Conservation (phyloP, 1,140 invertebrate species). For the Drosophila simulans region DNA sequence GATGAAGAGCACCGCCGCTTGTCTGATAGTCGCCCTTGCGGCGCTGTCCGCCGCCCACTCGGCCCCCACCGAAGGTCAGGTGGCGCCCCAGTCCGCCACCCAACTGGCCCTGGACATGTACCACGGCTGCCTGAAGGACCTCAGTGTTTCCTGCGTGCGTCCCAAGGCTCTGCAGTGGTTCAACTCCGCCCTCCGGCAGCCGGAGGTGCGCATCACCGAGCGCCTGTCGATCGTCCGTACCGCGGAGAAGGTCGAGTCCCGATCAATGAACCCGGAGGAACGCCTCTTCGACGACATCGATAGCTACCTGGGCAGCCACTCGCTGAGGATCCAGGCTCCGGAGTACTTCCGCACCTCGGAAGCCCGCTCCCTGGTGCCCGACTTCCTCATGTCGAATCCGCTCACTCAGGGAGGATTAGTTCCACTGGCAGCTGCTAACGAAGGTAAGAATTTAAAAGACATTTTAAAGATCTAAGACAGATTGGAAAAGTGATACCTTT, state of each 20-base stretch:
- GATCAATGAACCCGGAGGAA: conserved; percentile 49
- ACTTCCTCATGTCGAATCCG: conserved; percentile 87
- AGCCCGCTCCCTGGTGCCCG: conserved; percentile 87
- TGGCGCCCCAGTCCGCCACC: conserved; percentile 85
- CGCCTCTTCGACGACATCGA: conserved; percentile 88
- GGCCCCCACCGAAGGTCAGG: conserved; percentile 42
- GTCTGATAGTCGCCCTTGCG: conserved; percentile 56
- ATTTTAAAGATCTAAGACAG: too few relatives aligned
- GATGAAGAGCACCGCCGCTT: conserved; percentile 59
- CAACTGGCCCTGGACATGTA: conserved; percentile 88
- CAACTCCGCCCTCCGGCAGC: conserved; percentile 87
- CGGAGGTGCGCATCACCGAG: conserved; percentile 90
- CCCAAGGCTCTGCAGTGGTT: conserved; percentile 91
- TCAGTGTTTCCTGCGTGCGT: conserved; percentile 89
- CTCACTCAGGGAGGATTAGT: conserved; percentile 89
- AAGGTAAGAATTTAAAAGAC: conserved; percentile 85
- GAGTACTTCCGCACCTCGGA: conserved; percentile 86
- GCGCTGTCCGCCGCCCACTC: conserved; percentile 49
- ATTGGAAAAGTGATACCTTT: too few relatives aligned
- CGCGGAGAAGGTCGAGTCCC: conserved; percentile 67
- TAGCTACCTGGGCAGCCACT: conserved; percentile 88
- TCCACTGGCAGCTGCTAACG: conserved; percentile 87
- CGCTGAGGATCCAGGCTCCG: conserved; percentile 88
- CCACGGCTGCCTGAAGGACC: conserved; percentile 87
- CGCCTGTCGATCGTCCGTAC: conserved; percentile 89